Evolutionary conservation across 1,140 invertebrate species (phyloP).

Genomic region (Brachionus paranguensis): DNA sequence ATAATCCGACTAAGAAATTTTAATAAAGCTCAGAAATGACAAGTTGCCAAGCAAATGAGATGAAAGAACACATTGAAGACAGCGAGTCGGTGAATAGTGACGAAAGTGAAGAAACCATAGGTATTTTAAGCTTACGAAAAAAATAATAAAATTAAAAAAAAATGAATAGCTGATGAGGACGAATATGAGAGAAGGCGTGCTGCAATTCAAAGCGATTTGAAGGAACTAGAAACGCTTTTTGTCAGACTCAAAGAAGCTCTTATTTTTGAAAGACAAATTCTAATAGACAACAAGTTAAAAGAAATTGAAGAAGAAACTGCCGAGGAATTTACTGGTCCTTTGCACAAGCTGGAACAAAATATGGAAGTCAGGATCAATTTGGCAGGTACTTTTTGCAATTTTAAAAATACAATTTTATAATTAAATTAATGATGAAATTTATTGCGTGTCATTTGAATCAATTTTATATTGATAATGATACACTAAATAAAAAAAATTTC

Average conservation of each 20-base stretch:
- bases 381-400: neutral
- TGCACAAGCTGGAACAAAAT: neutral
- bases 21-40: slow-evolving; percentile 4
- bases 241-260: slow-evolving; percentile 19
- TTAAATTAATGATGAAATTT: slow-evolving; percentile 9
- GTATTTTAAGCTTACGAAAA: neutral
- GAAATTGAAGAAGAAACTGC: slow-evolving; percentile 37
- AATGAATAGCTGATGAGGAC: neutral
- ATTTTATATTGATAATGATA: slow-evolving; percentile 2
- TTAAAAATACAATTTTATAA: neutral
- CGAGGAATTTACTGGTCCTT: slow-evolving; percentile 21
- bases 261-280: slow-evolving; percentile 11
- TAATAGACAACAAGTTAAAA: slow-evolving; percentile 29
- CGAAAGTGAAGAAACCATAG: slow-evolving; percentile 20
- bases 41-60: neutral
- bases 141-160: no score
- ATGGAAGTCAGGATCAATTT: slow-evolving; percentile 18
- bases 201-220: neutral
- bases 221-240: slow-evolving; percentile 20
- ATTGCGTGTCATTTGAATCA: slow-evolving; percentile 40
- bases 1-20: neutral
- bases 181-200: slow-evolving; percentile 12
- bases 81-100: neutral
- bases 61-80: neutral
- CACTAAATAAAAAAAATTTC: neutral